Conservation (phyloP, 2,113 vertebrate genomes). For the Dromiciops gliroides region DNA sequence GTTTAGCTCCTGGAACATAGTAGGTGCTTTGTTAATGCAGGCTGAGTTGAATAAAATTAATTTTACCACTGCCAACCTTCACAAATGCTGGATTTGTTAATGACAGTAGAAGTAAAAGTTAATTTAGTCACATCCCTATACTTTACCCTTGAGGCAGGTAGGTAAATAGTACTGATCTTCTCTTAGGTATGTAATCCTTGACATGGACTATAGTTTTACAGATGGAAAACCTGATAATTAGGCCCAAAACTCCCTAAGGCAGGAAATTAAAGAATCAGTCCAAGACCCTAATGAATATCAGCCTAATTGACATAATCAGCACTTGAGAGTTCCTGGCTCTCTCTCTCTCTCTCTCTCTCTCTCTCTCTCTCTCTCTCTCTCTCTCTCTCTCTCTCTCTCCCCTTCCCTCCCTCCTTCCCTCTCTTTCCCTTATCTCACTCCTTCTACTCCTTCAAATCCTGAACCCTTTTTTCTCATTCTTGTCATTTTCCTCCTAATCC, state of each 20-base stretch:
- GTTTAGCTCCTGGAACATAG: not conserved
- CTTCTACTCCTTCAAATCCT: not conserved
- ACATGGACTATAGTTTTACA: not conserved
- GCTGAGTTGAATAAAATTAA: not conserved
- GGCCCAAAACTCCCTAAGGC: not conserved
- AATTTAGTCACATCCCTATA: not conserved
- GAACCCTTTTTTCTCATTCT: not conserved
- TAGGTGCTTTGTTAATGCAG: not conserved
- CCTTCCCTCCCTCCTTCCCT: too few species aligned
- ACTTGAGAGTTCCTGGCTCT: not conserved
- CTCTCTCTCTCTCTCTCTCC: not conserved
- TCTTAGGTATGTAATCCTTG: not conserved
- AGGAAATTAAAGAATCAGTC: not conserved
- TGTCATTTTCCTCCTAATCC: not conserved
- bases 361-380: not conserved
- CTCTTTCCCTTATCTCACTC: not conserved
- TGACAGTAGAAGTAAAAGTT: not conserved
- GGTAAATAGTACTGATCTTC: not conserved
- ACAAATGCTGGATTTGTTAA: not conserved
- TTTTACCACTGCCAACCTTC: not conserved
- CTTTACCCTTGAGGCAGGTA: not conserved
- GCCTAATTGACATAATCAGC: not conserved
- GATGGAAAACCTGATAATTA: not conserved
- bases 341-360: not conserved
- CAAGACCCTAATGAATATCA: not conserved